A percentile compares a stretch with the other conserved stretches of the same genome.
Conservation (phyloP, 2,888 invertebrate species). For the Phalera bucephala region DNA sequence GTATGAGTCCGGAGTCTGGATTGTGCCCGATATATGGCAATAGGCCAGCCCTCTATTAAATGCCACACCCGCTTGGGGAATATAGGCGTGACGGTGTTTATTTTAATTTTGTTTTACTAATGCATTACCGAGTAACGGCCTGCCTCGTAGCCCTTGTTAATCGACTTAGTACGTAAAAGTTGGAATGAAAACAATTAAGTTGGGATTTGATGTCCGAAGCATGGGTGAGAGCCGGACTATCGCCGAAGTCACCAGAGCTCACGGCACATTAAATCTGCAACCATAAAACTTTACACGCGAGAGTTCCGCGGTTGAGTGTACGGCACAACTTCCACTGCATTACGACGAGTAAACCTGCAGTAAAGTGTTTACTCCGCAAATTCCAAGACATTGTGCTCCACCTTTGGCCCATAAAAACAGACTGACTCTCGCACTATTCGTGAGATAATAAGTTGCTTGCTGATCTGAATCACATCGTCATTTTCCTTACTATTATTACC, state of each 20-base stretch:
- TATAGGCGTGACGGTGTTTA: too few relatives aligned
- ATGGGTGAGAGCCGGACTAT: conserved; percentile 19
- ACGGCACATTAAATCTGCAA: conserved; percentile 66
- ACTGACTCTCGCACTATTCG: conserved; percentile 48
- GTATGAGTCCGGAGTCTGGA: too few relatives aligned
- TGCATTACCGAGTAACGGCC: too few relatives aligned
- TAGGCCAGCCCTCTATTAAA: too few relatives aligned
- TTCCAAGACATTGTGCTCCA: conserved; percentile 63
- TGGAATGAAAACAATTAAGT: conserved; percentile 30
- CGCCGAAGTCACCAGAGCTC: conserved; percentile 44
- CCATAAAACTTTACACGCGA: conserved; percentile 57
- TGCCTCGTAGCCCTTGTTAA: too few relatives aligned
- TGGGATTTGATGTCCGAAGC: conserved; percentile 37
- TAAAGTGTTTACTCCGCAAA: conserved; percentile 79
- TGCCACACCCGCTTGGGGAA: too few relatives aligned
- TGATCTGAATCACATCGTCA: too few relatives aligned
- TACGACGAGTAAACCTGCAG: conserved; percentile 75
- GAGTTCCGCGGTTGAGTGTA: conserved; percentile 61
- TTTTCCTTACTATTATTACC: too few relatives aligned
- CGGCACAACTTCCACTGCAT: conserved; percentile 70
- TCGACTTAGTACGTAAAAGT: conserved; percentile 18
- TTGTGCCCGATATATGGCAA: too few relatives aligned
- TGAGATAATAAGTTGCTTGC: conserved; percentile 41
- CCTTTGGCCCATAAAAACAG: conserved; percentile 64
- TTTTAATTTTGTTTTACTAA: too few relatives aligned